These are phyloP conservation scores for Synergus laeviventris DNA, from an alignment of 2,888 invertebrate species.

Conservation along the genomic window DNA sequence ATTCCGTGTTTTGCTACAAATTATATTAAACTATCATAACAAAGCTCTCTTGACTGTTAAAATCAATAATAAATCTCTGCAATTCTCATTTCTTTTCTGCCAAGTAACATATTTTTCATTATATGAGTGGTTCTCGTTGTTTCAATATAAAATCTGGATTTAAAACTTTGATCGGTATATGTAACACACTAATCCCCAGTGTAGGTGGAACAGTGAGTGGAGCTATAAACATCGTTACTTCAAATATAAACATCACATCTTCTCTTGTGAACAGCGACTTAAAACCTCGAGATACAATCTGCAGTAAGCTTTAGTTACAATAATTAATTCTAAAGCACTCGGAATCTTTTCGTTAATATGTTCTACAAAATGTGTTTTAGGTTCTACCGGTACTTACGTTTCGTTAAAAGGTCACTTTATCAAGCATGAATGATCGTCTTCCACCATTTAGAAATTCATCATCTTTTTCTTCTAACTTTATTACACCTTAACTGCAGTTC, in stretches of 20 bases:
- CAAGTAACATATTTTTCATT: background rate
- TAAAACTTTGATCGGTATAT: constrained; percentile 61
- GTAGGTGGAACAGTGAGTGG: constrained; percentile 74
- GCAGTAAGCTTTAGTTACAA: constrained; percentile 73
- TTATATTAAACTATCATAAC: background rate
- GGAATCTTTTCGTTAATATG: constrained; percentile 39
- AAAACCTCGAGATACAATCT: constrained; percentile 71
- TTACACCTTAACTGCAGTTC: background rate
- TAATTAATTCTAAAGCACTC: constrained; percentile 63
- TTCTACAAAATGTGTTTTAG: background rate
- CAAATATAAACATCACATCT: constrained; percentile 70
- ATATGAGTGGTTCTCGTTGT: constrained; percentile 25
- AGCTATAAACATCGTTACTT: constrained; percentile 69
- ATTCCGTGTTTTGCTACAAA: background rate
- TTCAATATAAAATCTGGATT: constrained; percentile 4
- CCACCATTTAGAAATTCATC: constrained; percentile 9
- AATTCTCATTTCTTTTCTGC: background rate
- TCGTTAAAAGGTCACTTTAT: background rate
- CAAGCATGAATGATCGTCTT: constrained; percentile 16
- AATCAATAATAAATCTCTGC: background rate
- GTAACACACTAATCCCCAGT: constrained; percentile 73
- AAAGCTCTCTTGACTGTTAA: background rate
- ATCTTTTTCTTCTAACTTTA: background rate
- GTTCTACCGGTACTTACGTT: background rate
- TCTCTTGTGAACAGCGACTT: constrained; percentile 71